phyloP scores from a whole-genome alignment of 2,113 vertebrate genomes.

The Alethe castanea region DNA sequence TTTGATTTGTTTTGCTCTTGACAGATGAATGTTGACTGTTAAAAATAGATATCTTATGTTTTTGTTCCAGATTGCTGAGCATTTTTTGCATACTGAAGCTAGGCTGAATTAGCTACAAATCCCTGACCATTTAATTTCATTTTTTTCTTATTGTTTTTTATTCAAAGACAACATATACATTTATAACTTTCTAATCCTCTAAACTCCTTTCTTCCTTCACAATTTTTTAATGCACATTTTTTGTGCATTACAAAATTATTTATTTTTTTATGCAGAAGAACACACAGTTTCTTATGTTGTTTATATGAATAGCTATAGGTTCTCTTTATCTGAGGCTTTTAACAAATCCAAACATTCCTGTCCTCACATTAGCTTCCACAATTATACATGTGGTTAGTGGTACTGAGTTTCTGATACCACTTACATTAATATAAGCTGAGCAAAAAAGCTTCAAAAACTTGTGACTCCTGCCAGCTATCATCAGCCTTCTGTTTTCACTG shows the following conservation, averaged over 20 bases:
- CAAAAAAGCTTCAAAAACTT: background rate
- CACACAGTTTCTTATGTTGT: background rate
- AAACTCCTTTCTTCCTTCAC: background rate
- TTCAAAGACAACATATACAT: background rate
- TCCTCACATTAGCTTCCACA: background rate
- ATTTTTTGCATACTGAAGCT: background rate
- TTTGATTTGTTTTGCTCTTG: constrained; percentile 1
- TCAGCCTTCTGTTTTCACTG: background rate
- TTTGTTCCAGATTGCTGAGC: background rate
- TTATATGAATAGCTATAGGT: background rate
- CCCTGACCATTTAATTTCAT: background rate
- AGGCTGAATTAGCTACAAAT: background rate
- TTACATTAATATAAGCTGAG: background rate
- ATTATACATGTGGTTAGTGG: background rate
- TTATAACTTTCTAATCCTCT: background rate
- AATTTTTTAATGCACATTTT: background rate
- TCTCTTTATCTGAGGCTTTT: background rate
- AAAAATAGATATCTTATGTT: background rate
- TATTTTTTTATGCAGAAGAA: background rate
- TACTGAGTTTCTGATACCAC: background rate
- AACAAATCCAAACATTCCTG: background rate
- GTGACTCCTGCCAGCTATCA: background rate
- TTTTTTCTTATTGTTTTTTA: no score
- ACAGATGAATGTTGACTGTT: background rate
- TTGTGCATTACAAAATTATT: background rate